These are phyloP conservation scores for Muscicapa adusta DNA, from an alignment of 2,113 vertebrate species.

Conservation along the genomic window DNA sequence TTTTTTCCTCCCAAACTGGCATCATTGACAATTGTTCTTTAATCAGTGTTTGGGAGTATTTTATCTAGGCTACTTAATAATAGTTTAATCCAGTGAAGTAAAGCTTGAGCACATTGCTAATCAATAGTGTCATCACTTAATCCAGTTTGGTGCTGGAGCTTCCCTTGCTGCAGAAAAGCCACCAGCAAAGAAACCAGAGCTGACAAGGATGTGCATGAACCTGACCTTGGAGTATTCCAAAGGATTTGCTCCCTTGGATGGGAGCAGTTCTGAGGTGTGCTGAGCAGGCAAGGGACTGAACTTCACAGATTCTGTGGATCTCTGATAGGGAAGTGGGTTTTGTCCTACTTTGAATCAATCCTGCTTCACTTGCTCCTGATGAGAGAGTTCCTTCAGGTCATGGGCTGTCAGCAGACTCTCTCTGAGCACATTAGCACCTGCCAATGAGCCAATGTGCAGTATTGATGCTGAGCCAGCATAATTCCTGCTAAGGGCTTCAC, in stretches of 20 bases:
- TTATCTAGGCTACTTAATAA: not conserved
- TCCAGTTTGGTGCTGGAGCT: not conserved
- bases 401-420: constrained; percentile 19
- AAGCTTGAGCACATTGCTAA: not conserved
- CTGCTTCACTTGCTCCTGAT: constrained; percentile 33
- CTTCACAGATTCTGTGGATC: not conserved
- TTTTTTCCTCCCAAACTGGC: not conserved
- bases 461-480: constrained; percentile 39
- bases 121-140: not conserved
- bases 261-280: not conserved
- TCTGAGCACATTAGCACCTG: constrained; percentile 55
- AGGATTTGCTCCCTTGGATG: not conserved
- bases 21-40: not conserved
- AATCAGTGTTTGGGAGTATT: not conserved
- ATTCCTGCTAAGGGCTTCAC: not conserved
- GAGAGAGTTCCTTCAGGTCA: constrained; percentile 27
- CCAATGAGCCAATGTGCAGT: constrained; percentile 17
- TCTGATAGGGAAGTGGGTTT: not conserved
- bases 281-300: not conserved
- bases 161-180: not conserved
- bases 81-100: not conserved
- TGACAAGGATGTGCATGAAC: not conserved
- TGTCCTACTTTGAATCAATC: constrained; percentile 14
- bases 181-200: not conserved
- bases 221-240: not conserved